phyloP scores from a whole-genome alignment of 2,113 vertebrate species.

The Daubentonia madagascariensis region DNA sequence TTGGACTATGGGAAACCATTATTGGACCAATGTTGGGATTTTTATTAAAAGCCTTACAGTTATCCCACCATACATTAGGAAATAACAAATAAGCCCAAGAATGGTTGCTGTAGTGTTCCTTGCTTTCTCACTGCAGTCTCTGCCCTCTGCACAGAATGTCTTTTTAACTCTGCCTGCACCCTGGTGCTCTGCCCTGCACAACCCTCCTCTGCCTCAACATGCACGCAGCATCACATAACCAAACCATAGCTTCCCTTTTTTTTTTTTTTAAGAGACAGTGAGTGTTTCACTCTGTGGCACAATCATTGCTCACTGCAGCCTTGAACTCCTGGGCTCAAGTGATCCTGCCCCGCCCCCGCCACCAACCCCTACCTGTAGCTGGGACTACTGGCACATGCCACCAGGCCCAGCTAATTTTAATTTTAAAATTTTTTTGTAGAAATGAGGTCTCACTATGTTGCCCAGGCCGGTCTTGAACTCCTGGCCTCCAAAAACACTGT shows the following conservation, averaged over 20 bases:
- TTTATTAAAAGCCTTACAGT: neutral
- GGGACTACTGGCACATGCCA: no score
- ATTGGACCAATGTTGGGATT: neutral
- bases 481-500: no score
- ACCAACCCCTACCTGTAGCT: no score
- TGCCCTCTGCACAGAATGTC: neutral
- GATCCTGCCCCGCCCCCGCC: no score
- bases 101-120: neutral
- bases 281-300: no score
- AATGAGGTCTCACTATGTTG: no score
- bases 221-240: neutral
- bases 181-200: neutral
- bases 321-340: no score
- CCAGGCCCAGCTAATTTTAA: no score
- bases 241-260: neutral
- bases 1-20: neutral
- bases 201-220: neutral
- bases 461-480: no score
- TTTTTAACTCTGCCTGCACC: neutral
- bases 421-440: no score
- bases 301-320: no score
- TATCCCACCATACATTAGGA: neutral
- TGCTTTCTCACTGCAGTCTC: neutral
- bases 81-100: neutral
- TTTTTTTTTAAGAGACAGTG: no score